Evolutionary conservation across 2,797 vertebrate species (phyloP).

Genomic region (Chromis chromis): DNA sequence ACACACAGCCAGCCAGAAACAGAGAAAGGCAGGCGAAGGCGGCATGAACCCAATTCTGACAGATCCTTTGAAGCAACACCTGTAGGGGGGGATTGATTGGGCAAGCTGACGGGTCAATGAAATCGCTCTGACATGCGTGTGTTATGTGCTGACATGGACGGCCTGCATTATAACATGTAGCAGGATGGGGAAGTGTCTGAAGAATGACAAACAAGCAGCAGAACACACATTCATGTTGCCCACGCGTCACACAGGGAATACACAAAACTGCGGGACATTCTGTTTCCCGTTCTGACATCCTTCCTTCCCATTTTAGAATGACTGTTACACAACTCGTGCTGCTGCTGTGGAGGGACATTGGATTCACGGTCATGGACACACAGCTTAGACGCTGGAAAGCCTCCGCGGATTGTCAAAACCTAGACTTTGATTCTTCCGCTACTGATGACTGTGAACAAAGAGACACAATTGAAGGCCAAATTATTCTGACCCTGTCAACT

Average conservation of each 20-base stretch:
- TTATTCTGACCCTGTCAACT: not conserved
- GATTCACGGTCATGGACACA: conserved; percentile 14
- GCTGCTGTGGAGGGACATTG: not conserved
- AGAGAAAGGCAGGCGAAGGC: conserved; percentile 14
- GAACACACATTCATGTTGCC: not conserved
- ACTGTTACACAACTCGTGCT: conserved; percentile 4
- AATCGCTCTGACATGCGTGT: not conserved
- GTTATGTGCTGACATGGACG: conserved; percentile 18
- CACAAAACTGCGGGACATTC: not conserved
- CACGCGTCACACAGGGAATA: conserved; percentile 8
- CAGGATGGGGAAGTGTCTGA: conserved; percentile 6
- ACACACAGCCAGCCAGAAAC: conserved; percentile 39
- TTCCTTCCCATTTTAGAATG: conserved; percentile 9
- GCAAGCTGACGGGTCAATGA: conserved; percentile 37
- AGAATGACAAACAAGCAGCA: conserved; percentile 20
- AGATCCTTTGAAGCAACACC: conserved; percentile 38
- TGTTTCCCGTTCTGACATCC: conserved; percentile 26
- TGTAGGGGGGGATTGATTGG: conserved; percentile 45
- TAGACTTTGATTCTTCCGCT: not conserved
- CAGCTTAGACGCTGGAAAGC: not conserved
- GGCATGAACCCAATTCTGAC: conserved; percentile 29
- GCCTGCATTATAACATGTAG: conserved; percentile 4
- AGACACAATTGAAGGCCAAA: not conserved
- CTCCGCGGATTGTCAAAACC: not conserved
- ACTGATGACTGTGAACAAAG: not conserved